These are phyloP conservation scores for Pluvialis apricaria DNA, from an alignment of 2,113 vertebrate genomes.

Conservation along the genomic window DNA sequence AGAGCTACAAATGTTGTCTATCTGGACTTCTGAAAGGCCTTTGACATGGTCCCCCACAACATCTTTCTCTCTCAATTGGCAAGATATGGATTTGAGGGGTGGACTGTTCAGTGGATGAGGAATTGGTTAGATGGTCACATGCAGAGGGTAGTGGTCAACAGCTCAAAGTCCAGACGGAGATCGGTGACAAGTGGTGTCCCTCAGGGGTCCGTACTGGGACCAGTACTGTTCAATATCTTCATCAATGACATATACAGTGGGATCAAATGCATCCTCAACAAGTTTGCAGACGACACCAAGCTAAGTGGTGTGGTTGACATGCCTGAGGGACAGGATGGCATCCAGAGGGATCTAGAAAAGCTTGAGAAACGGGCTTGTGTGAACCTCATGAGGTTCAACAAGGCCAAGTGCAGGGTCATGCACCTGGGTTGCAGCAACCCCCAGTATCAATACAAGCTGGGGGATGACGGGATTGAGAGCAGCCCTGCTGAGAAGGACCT, in stretches of 20 bases:
- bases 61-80: neutral
- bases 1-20: neutral
- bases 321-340: neutral
- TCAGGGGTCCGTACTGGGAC: fast-evolving
- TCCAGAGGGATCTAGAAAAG: too few species aligned
- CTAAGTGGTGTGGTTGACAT: neutral
- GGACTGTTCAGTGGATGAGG: neutral
- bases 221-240: neutral
- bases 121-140: neutral
- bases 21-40: neutral
- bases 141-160: neutral
- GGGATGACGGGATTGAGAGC: neutral
- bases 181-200: neutral
- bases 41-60: neutral
- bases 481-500: neutral
- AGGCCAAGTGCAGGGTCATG: neutral
- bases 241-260: neutral
- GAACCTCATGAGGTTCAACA: neutral
- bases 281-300: neutral
- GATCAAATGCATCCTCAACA: neutral
- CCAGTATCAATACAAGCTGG: neutral
- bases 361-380: neutral
- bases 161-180: too few species aligned
- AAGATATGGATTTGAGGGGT: neutral
- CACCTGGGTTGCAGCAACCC: neutral